Percentiles rank a stretch among this genome's conserved stretches.
These are phyloP conservation scores for Actinia tenebrosa DNA, from an alignment of 64 coral and sea anemone genomes.

Conservation along the genomic window DNA sequence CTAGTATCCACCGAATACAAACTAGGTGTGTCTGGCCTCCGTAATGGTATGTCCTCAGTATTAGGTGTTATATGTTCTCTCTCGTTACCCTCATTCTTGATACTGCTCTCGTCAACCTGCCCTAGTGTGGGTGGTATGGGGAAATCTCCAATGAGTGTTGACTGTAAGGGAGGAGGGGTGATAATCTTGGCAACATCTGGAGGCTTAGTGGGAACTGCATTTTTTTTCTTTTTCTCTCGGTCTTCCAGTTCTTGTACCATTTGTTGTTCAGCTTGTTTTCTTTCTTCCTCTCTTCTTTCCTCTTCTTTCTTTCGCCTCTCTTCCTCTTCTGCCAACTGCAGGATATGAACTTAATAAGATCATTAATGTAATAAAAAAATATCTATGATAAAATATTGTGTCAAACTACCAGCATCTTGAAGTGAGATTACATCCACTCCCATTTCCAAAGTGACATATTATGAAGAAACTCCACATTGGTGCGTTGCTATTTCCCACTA, in stretches of 20 bases:
- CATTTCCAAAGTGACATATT: too few species aligned
- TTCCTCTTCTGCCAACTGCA: slow-evolving; percentile 76
- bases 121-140: slow-evolving; percentile 47
- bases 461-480: too few species aligned
- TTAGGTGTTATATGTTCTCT: slow-evolving; percentile 49
- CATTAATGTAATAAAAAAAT: too few species aligned
- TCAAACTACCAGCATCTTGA: background rate
- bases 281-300: slow-evolving; percentile 58
- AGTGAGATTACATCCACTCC: too few species aligned
- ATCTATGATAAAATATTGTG: too few species aligned
- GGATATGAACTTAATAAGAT: background rate
- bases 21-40: slow-evolving; percentile 16
- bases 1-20: slow-evolving; percentile 43
- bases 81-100: slow-evolving; percentile 22
- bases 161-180: slow-evolving; percentile 9
- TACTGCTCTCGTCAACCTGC: background rate
- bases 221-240: slow-evolving; percentile 1
- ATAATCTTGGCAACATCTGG: background rate
- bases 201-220: background rate
- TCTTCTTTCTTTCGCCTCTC: slow-evolving; percentile 39
- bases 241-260: slow-evolving; percentile 44
- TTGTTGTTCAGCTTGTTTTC: slow-evolving; percentile 47
- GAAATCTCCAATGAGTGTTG: slow-evolving; percentile 64
- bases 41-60: background rate
- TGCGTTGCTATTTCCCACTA: too few species aligned